Conservation (phyloP, 1,140 invertebrate species). For the Geopemphigus sp. region DNA sequence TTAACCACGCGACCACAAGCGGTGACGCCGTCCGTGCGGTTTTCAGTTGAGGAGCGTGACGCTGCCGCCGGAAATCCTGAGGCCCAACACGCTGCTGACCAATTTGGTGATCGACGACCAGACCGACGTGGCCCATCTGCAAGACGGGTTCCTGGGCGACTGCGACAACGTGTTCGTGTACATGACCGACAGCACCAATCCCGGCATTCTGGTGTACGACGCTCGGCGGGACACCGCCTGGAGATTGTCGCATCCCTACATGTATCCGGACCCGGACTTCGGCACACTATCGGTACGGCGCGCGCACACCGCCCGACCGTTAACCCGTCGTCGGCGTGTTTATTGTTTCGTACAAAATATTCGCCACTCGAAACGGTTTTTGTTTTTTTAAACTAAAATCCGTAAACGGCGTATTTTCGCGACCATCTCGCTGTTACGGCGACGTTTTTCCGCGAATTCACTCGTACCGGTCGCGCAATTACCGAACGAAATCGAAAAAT, state of each 20-base stretch:
- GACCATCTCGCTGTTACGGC: too few relatives aligned
- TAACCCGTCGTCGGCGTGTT: too few relatives aligned
- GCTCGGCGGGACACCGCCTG: slow-evolving; percentile 69
- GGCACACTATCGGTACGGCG: slow-evolving; percentile 55
- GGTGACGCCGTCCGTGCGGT: too few relatives aligned
- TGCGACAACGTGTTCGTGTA: slow-evolving; percentile 77
- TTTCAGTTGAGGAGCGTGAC: slow-evolving; percentile 55
- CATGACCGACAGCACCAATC: slow-evolving; percentile 73
- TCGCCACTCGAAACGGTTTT: too few relatives aligned
- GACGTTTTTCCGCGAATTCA: too few relatives aligned
- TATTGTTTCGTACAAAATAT: too few relatives aligned
- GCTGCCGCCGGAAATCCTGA: slow-evolving; percentile 65
- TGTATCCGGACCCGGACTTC: slow-evolving; percentile 77
- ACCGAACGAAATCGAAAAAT: too few relatives aligned
- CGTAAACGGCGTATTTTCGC: too few relatives aligned
- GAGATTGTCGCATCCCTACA: slow-evolving; percentile 71
- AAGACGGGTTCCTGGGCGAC: slow-evolving; percentile 51
- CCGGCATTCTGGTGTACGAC: slow-evolving; percentile 74
- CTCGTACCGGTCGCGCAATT: too few relatives aligned
- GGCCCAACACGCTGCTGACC: slow-evolving; percentile 70
- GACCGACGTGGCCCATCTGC: slow-evolving; percentile 53
- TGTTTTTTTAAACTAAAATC: too few relatives aligned
- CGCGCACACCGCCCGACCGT: too few relatives aligned
- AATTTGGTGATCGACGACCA: slow-evolving; percentile 65
- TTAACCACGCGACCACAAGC: too few relatives aligned